Conservation (phyloP, 23 tunicate species). For the Ciona savignyi region DNA sequence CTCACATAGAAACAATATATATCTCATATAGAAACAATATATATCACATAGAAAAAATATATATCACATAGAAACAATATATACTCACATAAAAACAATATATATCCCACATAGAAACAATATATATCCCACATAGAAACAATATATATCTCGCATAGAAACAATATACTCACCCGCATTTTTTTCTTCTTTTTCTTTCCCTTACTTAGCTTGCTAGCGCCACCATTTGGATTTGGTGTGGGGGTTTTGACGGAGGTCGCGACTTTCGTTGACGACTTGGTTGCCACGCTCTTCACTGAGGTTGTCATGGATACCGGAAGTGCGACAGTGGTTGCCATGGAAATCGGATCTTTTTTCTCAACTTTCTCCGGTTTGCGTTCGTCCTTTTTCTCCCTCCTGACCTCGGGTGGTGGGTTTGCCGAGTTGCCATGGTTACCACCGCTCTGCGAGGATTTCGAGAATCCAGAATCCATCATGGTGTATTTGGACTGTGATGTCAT, state of each 20-base stretch:
- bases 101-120: too few species aligned
- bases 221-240: slow-evolving; percentile 9
- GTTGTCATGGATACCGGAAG: not conserved
- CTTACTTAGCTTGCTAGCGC: slow-evolving; percentile 6
- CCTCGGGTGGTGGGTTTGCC: not conserved
- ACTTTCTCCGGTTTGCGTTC: not conserved
- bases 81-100: too few species aligned
- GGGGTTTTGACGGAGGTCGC: slow-evolving; percentile 24
- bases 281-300: not conserved
- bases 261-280: slow-evolving; percentile 2
- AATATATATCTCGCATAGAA: not conserved
- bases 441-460: not conserved
- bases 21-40: too few species aligned
- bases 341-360: slow-evolving; percentile 13
- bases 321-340: not conserved
- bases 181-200: slow-evolving; percentile 39
- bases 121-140: too few species aligned
- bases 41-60: too few species aligned
- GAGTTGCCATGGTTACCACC: not conserved
- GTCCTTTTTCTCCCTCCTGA: not conserved
- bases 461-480: not conserved
- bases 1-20: too few species aligned
- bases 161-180: slow-evolving; percentile 5
- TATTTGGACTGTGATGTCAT: not conserved
- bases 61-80: too few species aligned